These are phyloP conservation scores for Hipposideros larvatus DNA, from an alignment of 2,797 vertebrate genomes.

Conservation along the genomic window DNA sequence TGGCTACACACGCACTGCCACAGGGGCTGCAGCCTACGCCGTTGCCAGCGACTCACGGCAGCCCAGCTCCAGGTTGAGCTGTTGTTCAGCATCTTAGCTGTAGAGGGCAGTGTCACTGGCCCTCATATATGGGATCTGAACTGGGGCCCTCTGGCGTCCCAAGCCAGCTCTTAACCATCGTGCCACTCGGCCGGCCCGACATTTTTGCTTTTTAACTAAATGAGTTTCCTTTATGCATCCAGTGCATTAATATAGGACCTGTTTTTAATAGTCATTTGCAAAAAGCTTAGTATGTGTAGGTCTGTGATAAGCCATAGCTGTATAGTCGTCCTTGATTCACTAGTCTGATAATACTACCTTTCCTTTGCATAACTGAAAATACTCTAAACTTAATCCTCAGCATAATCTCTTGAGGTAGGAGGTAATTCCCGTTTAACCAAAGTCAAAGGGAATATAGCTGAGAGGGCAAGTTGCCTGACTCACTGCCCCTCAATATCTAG, in stretches of 20 bases:
- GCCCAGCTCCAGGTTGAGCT: too few relatives aligned
- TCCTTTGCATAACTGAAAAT: background rate
- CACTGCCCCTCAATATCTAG: background rate
- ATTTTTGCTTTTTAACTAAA: background rate
- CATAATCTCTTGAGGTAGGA: background rate
- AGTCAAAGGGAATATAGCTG: background rate
- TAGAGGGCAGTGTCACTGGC: too few relatives aligned
- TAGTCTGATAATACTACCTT: background rate
- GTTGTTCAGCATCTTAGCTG: too few relatives aligned
- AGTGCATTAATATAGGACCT: background rate
- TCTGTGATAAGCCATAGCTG: background rate
- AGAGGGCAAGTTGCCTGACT: background rate
- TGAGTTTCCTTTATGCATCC: background rate
- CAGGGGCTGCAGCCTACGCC: too few relatives aligned
- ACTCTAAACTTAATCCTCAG: constrained; percentile 6
- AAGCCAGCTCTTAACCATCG: too few relatives aligned
- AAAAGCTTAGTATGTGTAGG: background rate
- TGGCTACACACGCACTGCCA: too few relatives aligned
- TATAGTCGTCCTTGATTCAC: background rate
- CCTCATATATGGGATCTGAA: too few relatives aligned
- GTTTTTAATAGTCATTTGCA: constrained; percentile 23
- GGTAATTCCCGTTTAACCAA: background rate
- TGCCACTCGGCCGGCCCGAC: too few relatives aligned
- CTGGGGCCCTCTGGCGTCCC: too few relatives aligned
- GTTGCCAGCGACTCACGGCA: too few relatives aligned